Base-by-base conservation (phyloP, 2,113 vertebrate genomes). In the Manacus vitellinus region DNA sequence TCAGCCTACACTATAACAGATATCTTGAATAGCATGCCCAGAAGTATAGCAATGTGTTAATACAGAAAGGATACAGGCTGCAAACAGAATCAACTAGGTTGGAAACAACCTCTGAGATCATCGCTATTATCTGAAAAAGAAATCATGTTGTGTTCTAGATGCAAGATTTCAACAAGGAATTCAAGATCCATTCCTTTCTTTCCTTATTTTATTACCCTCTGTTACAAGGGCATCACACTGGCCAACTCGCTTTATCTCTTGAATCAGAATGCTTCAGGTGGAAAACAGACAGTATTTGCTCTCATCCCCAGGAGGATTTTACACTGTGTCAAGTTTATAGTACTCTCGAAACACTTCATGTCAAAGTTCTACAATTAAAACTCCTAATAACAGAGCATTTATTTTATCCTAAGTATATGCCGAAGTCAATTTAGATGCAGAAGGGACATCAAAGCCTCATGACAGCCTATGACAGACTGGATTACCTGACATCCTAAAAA, bases 391-490 rank as follows among this genome's bases (percentile, higher is more conserved):
- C 5, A 63, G 10, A 68, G 14, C 4, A 63, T 44, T 81, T 75
- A 7, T 67, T 84, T 87, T 59, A 74, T n/a, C 19, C 0, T 33
- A 85, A 44, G 10, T 12, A 17, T 31, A 75, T 8, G 13, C 3
- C 54, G 5, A 35, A 81, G 77, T 67, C 44, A 46, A 3, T 82
- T 89, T 52, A 85, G 70, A 74, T 43, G 33, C 24, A 63, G 39
- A 72, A 88, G 58, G 16, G 22, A 76, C 11, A 52, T 14, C 56
- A 75, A 54, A 68, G n/a, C 12, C 37, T 88, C n/a, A 4, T 33
- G n/a, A 33, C 0, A 0, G 17, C 16, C n/a, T 31, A 49, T 16
- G 41, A 68, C 10, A 41, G 6, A 3, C 59, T 58, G 47, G 39
- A 89, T 49, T 71, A 93, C 28, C 24, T 61, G 35, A 27, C 58